Evolutionary conservation across 2,113 vertebrate genomes (phyloP).

Genomic region (Coregonus clupeaformis): DNA sequence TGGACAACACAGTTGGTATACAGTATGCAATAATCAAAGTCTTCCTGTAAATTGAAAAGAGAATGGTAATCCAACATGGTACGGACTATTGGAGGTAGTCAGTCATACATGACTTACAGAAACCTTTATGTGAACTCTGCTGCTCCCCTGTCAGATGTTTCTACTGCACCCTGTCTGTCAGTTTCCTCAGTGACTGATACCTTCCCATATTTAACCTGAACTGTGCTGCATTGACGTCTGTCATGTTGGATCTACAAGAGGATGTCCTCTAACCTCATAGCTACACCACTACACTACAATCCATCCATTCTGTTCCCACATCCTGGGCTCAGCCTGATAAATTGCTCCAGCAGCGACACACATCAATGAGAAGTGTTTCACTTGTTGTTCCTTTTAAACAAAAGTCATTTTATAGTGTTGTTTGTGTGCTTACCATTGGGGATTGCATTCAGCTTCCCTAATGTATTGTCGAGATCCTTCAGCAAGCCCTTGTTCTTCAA

Average conservation of each 20-base stretch:
- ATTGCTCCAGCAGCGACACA: not conserved
- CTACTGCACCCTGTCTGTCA: not conserved
- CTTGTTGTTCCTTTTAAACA: not conserved
- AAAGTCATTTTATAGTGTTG: not conserved
- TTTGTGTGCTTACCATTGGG: slow-evolving; percentile 79
- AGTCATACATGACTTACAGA: not conserved
- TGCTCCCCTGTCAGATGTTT: too few species aligned
- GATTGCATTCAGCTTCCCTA: slow-evolving; percentile 83
- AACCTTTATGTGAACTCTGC: too few species aligned
- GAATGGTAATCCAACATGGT: too few species aligned
- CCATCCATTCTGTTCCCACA: slow-evolving; percentile 28
- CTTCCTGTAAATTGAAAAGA: too few species aligned
- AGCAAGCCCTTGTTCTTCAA: slow-evolving; percentile 82
- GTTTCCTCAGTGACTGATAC: not conserved
- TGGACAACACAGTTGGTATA: slow-evolving; percentile 46
- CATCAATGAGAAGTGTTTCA: not conserved
- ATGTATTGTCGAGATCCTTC: slow-evolving; percentile 83
- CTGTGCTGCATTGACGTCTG: slow-evolving; percentile 33
- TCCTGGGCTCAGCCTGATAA: slow-evolving; percentile 30
- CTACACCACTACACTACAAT: slow-evolving; percentile 22
- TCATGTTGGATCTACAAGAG: slow-evolving; percentile 52
- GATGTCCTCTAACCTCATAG: slow-evolving; percentile 36
- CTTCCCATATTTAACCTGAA: not conserved
- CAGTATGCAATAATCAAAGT: too few species aligned
- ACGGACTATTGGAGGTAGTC: too few species aligned